A percentile compares a stretch with the other conserved stretches of the same genome.
phyloP scores from a whole-genome alignment of 2,797 vertebrate species.

The Pseudochirops cupreus region DNA sequence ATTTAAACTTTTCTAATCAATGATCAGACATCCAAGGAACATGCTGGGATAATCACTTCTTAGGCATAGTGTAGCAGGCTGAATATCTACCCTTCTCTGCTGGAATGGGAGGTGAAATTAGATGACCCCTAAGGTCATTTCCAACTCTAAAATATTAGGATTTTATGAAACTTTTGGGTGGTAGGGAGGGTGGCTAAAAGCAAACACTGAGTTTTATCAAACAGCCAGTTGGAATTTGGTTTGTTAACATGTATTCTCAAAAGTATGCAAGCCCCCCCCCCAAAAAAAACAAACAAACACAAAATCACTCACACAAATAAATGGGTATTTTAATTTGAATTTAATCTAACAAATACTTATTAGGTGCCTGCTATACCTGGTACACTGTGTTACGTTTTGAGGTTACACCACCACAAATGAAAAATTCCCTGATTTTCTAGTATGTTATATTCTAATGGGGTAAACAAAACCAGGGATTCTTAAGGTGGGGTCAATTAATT shows the following conservation, averaged over 20 bases:
- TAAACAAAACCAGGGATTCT: neutral
- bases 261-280: neutral
- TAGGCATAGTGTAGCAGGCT: neutral
- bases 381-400: neutral
- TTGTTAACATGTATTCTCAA: neutral
- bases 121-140: neutral
- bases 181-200: neutral
- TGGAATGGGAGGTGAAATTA: neutral
- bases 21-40: neutral
- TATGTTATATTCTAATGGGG: neutral
- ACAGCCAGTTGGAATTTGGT: neutral
- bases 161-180: neutral
- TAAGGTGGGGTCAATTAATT: neutral
- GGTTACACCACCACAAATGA: neutral
- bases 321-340: neutral
- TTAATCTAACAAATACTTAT: neutral
- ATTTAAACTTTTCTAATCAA: neutral
- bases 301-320: conserved; percentile 13
- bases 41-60: neutral
- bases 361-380: neutral
- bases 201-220: neutral
- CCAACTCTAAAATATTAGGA: neutral
- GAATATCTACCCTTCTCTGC: neutral
- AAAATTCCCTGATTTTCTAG: neutral
- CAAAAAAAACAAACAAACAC: neutral